Conservation (phyloP, 2,797 vertebrate genomes). For the Brachyrhaphis roseni region DNA sequence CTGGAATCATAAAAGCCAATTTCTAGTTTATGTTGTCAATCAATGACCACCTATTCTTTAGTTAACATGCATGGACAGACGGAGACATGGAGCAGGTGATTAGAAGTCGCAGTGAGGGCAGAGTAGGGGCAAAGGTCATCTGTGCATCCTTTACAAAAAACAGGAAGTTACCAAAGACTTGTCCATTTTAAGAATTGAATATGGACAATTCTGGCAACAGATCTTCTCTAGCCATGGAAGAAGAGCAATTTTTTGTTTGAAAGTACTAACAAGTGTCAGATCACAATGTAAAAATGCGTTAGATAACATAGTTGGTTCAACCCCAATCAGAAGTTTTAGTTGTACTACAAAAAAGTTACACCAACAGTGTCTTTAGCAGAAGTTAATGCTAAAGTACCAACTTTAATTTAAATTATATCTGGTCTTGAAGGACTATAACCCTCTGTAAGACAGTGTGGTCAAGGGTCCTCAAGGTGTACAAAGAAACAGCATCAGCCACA, state of each 20-base stretch:
- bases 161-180: not conserved
- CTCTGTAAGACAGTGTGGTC: no score
- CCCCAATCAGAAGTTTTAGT: no score
- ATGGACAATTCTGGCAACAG: conserved; percentile 7
- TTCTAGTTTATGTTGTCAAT: not conserved
- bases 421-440: no score
- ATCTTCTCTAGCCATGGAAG: conserved; percentile 22
- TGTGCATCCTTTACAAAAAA: not conserved
- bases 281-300: not conserved
- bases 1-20: not conserved
- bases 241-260: not conserved
- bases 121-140: not conserved
- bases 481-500: no score
- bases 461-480: no score
- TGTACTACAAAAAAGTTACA: no score
- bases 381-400: no score
- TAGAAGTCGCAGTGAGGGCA: not conserved
- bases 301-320: not conserved
- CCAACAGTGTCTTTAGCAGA: no score
- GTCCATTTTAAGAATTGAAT: not conserved
- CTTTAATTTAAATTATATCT: no score
- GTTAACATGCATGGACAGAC: conserved; percentile 42
- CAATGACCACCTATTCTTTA: not conserved
- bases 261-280: no score
- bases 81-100: conserved; percentile 17